Base-by-base conservation (phyloP, 2,113 vertebrate species). In the Xiphophorus hellerii region DNA sequence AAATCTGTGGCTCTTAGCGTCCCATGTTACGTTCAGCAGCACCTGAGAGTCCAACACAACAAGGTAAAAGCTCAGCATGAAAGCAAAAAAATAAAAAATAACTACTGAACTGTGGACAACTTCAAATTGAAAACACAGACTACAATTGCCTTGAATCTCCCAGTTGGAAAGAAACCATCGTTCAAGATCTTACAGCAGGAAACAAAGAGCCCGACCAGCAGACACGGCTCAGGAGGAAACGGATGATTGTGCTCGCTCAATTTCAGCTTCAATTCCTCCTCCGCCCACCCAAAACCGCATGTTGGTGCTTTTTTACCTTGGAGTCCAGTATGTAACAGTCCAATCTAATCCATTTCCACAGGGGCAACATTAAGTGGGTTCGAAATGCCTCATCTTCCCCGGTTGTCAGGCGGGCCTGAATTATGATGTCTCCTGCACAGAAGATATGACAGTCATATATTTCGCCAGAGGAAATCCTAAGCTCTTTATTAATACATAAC, bases 311-410 rank as follows among this genome's bases (percentile, higher is more conserved):
- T 37, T 12, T 28, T 95, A 98, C 98, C 96, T 95, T 92, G 75
- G 93, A 93, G 75, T 94, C 92, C 6, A 87, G 91, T 71, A 98
- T 89, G 62, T 92, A 96, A 73, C 96, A 78, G 87, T 99, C 96
- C 70, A 99, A 89, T 48, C 96, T 93, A 80, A 96, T 94, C 97
- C 97, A 98, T 51, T 94, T 95, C 87, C 89, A 88, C 78, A 96
- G 90, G 67, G 96, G 95, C 78, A 97, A 67, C 62, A 66, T 84
- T 25, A 93, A 91, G 14, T 91, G 87, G 0, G 93, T 92, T 84
- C 88, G 93, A 58, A 96, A 96, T 14, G 97, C 97, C 75, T 94
- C 79, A 76, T 96, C 95, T 81, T 92, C 89, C 89, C 95, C 95
- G 37, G 88, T 91, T 81, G 92, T 81, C 48, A 97, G 80, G 22